Conservation (phyloP, 2,113 vertebrate species). For the Potamarius usumacintae region DNA sequence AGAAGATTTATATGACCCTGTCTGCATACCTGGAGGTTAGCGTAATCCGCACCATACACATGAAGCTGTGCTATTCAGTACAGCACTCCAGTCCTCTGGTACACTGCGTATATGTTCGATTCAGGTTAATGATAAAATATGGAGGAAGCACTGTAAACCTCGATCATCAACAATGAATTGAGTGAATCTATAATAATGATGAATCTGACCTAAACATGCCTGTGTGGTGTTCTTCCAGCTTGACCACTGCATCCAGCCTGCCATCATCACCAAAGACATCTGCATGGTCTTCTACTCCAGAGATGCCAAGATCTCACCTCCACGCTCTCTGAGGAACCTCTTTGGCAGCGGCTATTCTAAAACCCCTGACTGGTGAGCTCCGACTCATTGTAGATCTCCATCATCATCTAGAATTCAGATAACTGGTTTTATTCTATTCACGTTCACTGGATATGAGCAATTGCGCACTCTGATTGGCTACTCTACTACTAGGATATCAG, state of each 20-base stretch:
- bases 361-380: conserved; percentile 88
- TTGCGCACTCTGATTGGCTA: no score
- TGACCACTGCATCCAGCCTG: conserved; percentile 97
- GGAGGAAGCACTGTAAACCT: neutral
- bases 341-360: conserved; percentile 96
- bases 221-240: conserved; percentile 73
- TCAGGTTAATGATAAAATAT: neutral
- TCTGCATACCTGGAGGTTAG: conserved; percentile 97
- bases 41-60: neutral
- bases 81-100: neutral
- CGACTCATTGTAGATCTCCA: neutral
- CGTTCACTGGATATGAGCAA: no score
- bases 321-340: conserved; percentile 90
- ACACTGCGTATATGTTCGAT: neutral
- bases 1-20: conserved; percentile 98
- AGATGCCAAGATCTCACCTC: conserved; percentile 92
- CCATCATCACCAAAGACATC: conserved; percentile 95
- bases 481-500: no score
- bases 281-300: conserved; percentile 98
- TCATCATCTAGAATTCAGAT: neutral
- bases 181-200: neutral
- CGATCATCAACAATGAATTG: neutral
- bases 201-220: neutral
- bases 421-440: neutral
- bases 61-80: neutral